phyloP scores from a whole-genome alignment of 2,113 vertebrate species.

The Bujurquina vittata region DNA sequence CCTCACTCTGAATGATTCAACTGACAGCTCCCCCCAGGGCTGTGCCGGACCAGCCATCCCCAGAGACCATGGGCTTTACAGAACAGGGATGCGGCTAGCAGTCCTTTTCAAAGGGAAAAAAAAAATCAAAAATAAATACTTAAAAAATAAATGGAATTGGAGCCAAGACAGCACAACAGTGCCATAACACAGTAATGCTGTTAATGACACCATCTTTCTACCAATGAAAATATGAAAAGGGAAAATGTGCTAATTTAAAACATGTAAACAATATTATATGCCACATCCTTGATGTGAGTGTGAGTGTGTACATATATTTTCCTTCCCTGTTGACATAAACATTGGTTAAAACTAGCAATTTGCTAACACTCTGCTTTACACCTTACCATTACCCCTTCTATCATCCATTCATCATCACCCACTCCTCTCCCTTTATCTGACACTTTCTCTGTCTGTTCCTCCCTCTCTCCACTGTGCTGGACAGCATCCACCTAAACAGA shows the following conservation, averaged over 20 bases:
- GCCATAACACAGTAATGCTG: constrained; percentile 4
- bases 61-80: constrained; percentile 54
- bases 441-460: constrained; percentile 41
- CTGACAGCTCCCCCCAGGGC: constrained; percentile 76
- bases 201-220: constrained; percentile 21
- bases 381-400: constrained; percentile 47
- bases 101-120: constrained; percentile 15
- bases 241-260: constrained; percentile 58
- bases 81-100: constrained; percentile 64
- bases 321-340: constrained; percentile 30
- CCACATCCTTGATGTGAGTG: background rate
- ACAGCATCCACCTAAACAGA: constrained; percentile 88
- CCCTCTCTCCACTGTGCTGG: constrained; percentile 70
- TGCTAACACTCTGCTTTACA: constrained; percentile 62
- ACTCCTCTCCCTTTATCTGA: constrained; percentile 43
- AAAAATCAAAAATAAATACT: background rate
- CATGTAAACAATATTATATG: constrained; percentile 27
- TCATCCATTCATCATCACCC: constrained; percentile 33
- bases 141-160: constrained; percentile 14
- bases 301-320: constrained; percentile 24
- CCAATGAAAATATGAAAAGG: constrained; percentile 11
- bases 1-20: constrained; percentile 77
- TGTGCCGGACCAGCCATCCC: constrained; percentile 58
- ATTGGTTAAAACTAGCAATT: constrained; percentile 32
- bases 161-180: constrained; percentile 26